Conservation (phyloP, 2,888 invertebrate species). For the Drosophila rubida region DNA sequence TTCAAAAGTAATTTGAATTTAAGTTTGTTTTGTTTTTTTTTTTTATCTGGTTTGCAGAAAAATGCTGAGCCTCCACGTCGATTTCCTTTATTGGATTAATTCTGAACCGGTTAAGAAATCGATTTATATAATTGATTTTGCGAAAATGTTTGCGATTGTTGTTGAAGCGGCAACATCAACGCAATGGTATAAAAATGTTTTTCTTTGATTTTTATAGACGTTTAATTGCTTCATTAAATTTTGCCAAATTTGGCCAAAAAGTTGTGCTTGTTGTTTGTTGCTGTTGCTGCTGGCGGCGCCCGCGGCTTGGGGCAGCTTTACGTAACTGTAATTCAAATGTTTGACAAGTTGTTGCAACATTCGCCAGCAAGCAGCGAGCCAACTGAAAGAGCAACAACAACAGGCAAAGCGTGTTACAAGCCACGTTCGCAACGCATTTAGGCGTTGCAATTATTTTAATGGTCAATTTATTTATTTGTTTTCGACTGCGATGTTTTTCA, state of each 20-base stretch:
- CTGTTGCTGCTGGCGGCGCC: constrained; percentile 35
- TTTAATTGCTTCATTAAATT: constrained; percentile 83
- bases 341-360: constrained; percentile 81
- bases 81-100: neutral
- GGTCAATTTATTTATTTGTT: constrained; percentile 81
- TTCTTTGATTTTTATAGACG: constrained; percentile 62
- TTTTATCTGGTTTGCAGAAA: no score
- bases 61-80: neutral
- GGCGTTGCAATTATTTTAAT: constrained; percentile 82
- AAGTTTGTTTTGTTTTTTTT: no score
- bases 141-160: constrained; percentile 15
- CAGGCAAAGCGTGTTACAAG: constrained; percentile 73
- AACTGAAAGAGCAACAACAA: constrained; percentile 50
- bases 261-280: constrained; percentile 34
- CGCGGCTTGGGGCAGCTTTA: constrained; percentile 54
- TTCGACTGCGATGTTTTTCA: constrained; percentile 50
- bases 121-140: constrained; percentile 20
- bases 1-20: no score
- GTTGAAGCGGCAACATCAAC: constrained; percentile 55
- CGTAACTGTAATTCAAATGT: constrained; percentile 81
- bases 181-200: constrained; percentile 26
- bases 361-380: constrained; percentile 43
- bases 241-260: constrained; percentile 79
- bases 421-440: constrained; percentile 76
- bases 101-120: constrained; percentile 1